A percentile compares a stretch with the other conserved stretches of the same genome.
Evolutionary conservation across 2,888 invertebrate species (phyloP).

Genomic region (Selenia dentaria): DNA sequence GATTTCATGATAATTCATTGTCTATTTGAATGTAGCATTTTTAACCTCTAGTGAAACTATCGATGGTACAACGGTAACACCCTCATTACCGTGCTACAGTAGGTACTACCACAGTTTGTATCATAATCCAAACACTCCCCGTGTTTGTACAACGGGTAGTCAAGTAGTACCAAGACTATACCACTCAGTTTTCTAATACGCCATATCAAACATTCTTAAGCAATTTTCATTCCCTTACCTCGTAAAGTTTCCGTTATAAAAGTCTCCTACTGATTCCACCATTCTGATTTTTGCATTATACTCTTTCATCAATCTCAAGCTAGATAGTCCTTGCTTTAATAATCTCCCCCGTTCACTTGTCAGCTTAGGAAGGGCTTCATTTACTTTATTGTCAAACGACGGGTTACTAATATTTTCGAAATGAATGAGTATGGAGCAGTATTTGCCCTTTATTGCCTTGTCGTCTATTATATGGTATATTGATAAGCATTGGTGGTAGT

Average conservation of each 20-base stretch:
- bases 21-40: no score
- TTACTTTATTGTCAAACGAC: neutral
- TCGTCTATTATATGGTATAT: neutral
- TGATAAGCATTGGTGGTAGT: slow-evolving; percentile 6
- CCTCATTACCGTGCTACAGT: no score
- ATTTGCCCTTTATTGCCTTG: slow-evolving; percentile 5
- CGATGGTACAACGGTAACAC: no score
- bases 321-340: neutral
- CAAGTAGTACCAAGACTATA: no score
- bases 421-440: neutral
- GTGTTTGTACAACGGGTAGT: no score
- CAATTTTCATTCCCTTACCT: neutral
- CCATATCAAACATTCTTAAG: no score
- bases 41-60: no score
- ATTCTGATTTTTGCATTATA: neutral
- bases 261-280: neutral
- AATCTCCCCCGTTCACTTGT: neutral
- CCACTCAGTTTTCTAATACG: no score
- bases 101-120: no score
- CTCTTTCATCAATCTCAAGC: neutral
- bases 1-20: no score
- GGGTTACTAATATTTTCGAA: neutral
- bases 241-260: neutral
- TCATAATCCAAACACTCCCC: no score
- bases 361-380: neutral